Evolutionary conservation across 2,797 vertebrate species (phyloP).

Genomic region (Acropternis orthonyx): DNA sequence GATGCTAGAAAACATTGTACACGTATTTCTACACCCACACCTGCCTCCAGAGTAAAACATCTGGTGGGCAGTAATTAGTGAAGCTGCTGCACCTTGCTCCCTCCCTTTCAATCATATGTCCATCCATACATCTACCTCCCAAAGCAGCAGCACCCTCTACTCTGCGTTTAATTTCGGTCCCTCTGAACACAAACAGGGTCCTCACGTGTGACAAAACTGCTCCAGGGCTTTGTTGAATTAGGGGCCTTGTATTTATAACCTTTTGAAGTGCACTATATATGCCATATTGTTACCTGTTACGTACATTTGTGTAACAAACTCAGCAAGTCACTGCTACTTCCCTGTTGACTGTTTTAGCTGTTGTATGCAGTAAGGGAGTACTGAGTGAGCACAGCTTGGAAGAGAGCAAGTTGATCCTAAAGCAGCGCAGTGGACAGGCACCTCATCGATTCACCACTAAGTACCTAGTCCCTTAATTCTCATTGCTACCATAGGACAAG

Average conservation of each 20-base stretch:
- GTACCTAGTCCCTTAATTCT: neutral
- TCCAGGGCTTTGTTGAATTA: neutral
- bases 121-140: neutral
- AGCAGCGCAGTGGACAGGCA: neutral
- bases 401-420: neutral
- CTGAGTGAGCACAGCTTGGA: neutral
- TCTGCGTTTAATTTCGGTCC: neutral
- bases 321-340: neutral
- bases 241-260: neutral
- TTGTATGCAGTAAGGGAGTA: neutral
- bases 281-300: neutral
- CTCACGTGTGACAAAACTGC: neutral
- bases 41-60: neutral
- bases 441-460: neutral
- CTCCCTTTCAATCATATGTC: rapidly evolving
- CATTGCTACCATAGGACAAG: neutral
- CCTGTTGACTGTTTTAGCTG: neutral
- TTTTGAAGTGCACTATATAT: neutral
- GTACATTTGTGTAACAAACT: neutral
- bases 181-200: neutral
- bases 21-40: neutral
- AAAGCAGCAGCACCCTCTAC: neutral
- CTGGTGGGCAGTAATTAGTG: neutral
- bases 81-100: neutral
- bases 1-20: neutral